Evolutionary conservation across 2,888 invertebrate genomes (phyloP), one percentile per base, ranked within the genome.

Genomic region (Tenthredo notha): DNA sequence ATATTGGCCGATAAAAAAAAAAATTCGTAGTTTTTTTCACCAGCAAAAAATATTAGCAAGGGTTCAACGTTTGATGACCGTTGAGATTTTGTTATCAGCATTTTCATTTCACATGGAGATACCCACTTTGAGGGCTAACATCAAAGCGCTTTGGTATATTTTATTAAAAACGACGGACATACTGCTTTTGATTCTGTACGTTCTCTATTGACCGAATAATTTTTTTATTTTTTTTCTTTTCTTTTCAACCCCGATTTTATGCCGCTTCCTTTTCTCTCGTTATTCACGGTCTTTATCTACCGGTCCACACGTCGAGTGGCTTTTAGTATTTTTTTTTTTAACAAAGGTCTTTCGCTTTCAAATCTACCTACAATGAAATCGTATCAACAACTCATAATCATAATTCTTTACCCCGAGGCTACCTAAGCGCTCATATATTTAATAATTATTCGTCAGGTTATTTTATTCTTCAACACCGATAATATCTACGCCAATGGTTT

Each of bases 401-500:
- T 33, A 50, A 50, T 0, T 15, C 21, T 72, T 72, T n/a, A 12
- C 12, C 70, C 70, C 50, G n/a, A 4, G n/a, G 65, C 21, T 25
- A 10, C 0, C 10, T 9, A 9, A 21, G 4, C 15, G n/a, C 0
- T 25, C 3, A 18, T 15, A 54, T 37, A 54, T 78, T 58, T 18
- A 58, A 78, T 37, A 61, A 80, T 80, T 61, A 77, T 77, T 50
- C 25, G 33, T 18, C 54, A 25, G 50, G 18, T 54, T 6, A 37
- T 37, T 37, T 50, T 12, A 29, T 15, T 47, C 9, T 25, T 40
- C 61, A 50, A n/a, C n/a, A 2, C 7, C 40, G 80, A 61, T 80
- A 61, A 2, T 7, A 43, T 80, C 83, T 83, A 83, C 83, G 83
- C 83, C 83, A 47, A 67, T 83, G 83, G 67, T 83, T 70, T 29